These are phyloP conservation scores for Peucedramus taeniatus DNA, from an alignment of 2,113 vertebrate genomes.

Conservation along the genomic window DNA sequence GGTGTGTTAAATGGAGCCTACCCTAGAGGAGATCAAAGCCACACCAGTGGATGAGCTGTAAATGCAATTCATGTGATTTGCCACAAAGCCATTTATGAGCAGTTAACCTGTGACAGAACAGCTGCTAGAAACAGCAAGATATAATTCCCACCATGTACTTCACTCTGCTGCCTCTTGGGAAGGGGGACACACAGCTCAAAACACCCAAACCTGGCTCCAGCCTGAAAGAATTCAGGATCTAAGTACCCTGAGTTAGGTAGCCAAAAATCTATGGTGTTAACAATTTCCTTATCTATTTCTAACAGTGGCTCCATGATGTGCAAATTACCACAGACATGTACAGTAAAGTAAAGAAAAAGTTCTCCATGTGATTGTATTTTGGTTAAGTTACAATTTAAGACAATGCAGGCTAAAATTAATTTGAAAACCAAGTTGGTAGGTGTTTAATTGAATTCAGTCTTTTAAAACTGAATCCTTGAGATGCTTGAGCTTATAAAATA, in stretches of 20 bases:
- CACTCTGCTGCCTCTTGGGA: not conserved
- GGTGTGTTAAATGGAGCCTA: not conserved
- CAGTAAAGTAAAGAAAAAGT: not conserved
- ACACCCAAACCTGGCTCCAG: not conserved
- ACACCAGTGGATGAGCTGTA: not conserved
- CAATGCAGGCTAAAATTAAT: not conserved
- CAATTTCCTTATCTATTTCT: not conserved
- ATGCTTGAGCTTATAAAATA: not conserved
- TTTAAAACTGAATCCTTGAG: not conserved
- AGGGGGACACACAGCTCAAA: not conserved
- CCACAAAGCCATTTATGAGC: not conserved
- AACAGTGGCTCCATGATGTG: not conserved
- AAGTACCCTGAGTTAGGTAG: not conserved
- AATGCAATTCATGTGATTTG: not conserved
- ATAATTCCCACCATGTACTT: not conserved
- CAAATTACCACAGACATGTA: not conserved
- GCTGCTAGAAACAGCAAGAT: not conserved
- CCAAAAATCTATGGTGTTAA: not conserved
- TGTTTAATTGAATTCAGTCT: not conserved
- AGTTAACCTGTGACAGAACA: not conserved
- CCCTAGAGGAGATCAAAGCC: not conserved
- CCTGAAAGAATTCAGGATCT: not conserved
- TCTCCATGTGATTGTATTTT: not conserved
- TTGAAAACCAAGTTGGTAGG: not conserved
- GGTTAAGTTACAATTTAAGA: not conserved